Percentiles rank a stretch among this genome's conserved stretches.
These are phyloP conservation scores for Hypocryptadius cinnamomeus DNA, from an alignment of 2,113 vertebrate genomes.

Conservation along the genomic window DNA sequence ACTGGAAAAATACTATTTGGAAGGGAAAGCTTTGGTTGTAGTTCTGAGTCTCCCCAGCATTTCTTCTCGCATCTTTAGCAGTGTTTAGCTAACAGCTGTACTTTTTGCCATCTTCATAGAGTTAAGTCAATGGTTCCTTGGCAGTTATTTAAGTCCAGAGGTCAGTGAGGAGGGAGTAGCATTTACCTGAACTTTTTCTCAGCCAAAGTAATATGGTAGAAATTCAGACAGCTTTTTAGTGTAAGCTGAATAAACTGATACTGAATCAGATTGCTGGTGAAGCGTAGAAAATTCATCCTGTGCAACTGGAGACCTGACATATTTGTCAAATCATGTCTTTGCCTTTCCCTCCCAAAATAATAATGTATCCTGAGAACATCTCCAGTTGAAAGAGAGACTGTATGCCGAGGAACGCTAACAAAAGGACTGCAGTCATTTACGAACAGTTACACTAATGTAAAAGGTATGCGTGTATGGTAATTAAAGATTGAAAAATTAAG, in stretches of 20 bases:
- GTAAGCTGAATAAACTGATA: neutral
- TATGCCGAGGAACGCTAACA: neutral
- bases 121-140: neutral
- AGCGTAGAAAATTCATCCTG: neutral
- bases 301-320: neutral
- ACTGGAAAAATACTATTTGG: neutral
- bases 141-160: neutral
- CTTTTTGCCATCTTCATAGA: neutral
- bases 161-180: neutral
- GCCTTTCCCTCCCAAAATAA: neutral
- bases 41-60: neutral
- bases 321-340: neutral
- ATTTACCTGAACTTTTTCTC: neutral
- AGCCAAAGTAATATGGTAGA: neutral
- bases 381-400: neutral
- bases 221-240: neutral
- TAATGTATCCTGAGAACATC: neutral
- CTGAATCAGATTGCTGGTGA: neutral
- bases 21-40: neutral
- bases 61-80: neutral
- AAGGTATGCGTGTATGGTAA: neutral
- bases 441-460: neutral
- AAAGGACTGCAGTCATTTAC: neutral
- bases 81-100: neutral
- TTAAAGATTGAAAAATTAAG: neutral